A percentile compares a stretch with the other conserved stretches of the same genome.
Evolutionary conservation across 2,797 vertebrate genomes (phyloP).

Genomic region (Lemur catta): DNA sequence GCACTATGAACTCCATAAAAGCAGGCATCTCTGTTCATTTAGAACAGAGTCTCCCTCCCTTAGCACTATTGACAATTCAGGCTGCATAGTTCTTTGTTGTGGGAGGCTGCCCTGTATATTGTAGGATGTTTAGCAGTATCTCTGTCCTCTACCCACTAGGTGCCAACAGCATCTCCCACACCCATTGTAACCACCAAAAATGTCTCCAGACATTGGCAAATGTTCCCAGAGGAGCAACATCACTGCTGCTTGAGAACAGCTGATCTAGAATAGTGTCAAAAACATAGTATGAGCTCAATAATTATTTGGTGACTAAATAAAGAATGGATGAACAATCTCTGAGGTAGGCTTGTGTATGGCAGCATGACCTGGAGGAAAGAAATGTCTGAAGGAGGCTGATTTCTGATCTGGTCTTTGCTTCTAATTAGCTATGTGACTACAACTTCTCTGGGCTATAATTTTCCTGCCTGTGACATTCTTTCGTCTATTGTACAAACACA

Average conservation of each 20-base stretch:
- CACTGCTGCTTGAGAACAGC: not conserved
- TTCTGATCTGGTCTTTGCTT: not conserved
- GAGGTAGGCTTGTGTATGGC: not conserved
- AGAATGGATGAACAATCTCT: not conserved
- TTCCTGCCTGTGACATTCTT: not conserved
- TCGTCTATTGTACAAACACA: not conserved
- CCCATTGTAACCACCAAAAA: not conserved
- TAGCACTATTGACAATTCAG: not conserved
- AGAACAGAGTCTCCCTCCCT: not conserved
- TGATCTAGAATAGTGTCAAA: not conserved
- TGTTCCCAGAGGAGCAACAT: not conserved
- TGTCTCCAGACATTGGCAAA: not conserved
- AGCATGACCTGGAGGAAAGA: not conserved
- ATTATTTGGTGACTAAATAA: not conserved
- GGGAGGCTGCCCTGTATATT: not conserved
- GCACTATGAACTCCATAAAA: not conserved
- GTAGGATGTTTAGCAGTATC: not conserved
- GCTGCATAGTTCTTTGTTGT: not conserved
- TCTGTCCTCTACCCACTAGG: not conserved
- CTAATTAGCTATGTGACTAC: not conserved
- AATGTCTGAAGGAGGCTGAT: not conserved
- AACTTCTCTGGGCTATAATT: not conserved
- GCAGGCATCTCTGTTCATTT: not conserved
- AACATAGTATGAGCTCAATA: not conserved
- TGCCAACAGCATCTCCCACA: not conserved